Evolutionary conservation across 2,797 vertebrate genomes (phyloP).

Genomic region (Chelon labrosus): DNA sequence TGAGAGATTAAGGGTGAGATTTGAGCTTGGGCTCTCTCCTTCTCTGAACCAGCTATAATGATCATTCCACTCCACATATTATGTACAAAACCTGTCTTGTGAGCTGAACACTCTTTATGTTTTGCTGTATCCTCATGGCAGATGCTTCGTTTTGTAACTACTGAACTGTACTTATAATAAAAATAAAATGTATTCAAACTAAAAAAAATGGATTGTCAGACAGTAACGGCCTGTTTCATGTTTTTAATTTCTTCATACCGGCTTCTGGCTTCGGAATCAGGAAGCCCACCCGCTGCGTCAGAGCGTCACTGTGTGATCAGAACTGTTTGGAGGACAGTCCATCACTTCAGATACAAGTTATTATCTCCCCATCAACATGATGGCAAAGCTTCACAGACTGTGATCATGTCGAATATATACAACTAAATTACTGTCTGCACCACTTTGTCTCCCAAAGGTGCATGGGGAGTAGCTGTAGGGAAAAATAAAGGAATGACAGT

Average conservation of each 20-base stretch:
- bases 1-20: slow-evolving; percentile 67
- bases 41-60: slow-evolving; percentile 82
- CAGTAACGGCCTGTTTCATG: slow-evolving; percentile 61
- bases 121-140: slow-evolving; percentile 90
- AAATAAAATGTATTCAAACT: slow-evolving; percentile 92
- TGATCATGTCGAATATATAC: slow-evolving; percentile 41
- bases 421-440: slow-evolving; percentile 42
- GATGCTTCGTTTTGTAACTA: slow-evolving; percentile 92
- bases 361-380: slow-evolving; percentile 49
- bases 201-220: slow-evolving; percentile 61
- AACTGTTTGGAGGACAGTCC: slow-evolving; percentile 43
- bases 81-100: slow-evolving; percentile 87
- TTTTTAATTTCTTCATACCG: slow-evolving; percentile 47
- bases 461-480: slow-evolving; percentile 14
- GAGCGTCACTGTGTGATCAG: slow-evolving; percentile 37
- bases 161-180: slow-evolving; percentile 93
- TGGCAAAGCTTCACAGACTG: slow-evolving; percentile 43
- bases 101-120: slow-evolving; percentile 87
- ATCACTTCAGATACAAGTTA: slow-evolving; percentile 38
- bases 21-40: slow-evolving; percentile 55
- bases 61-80: slow-evolving; percentile 86
- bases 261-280: neutral
- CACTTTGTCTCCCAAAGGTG: slow-evolving; percentile 47
- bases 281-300: neutral
- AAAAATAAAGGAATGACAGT: slow-evolving; percentile 1